A percentile compares a stretch with the other conserved stretches of the same genome.
Evolutionary conservation across 2,797 vertebrate genomes (phyloP).

Genomic region (Sebastes baramenuke): DNA sequence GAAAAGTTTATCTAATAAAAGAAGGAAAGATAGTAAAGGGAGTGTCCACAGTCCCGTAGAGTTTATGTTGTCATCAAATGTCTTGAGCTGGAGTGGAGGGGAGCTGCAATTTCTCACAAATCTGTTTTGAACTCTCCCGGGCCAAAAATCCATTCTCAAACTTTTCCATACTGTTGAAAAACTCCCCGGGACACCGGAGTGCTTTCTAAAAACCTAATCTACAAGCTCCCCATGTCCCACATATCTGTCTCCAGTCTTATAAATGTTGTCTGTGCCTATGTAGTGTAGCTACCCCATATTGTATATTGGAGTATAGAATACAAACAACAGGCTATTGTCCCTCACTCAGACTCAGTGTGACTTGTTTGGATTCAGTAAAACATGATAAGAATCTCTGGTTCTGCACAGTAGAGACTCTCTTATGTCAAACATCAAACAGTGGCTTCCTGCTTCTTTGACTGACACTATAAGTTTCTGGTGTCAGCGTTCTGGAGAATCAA

Average conservation of each 20-base stretch:
- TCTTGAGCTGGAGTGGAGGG: conserved; percentile 1
- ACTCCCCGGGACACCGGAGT: conserved; percentile 5
- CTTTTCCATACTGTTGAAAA: conserved; percentile 22
- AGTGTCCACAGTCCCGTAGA: conserved; percentile 1
- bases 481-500: not conserved
- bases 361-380: not conserved
- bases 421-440: not conserved
- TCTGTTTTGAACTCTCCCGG: conserved; percentile 31
- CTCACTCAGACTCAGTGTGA: not conserved
- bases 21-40: not conserved
- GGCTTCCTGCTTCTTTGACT: not conserved
- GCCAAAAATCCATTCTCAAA: conserved; percentile 33
- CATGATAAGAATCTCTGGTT: not conserved
- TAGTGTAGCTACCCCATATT: not conserved
- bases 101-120: conserved; percentile 38
- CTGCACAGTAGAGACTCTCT: not conserved
- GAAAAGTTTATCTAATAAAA: not conserved
- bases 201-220: conserved; percentile 12
- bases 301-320: not conserved
- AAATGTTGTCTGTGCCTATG: conserved; percentile 1
- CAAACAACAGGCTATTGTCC: not conserved
- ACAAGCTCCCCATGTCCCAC: not conserved
- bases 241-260: not conserved
- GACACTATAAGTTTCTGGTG: not conserved
- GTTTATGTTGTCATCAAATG: conserved; percentile 30